phyloP scores from a whole-genome alignment of 2,113 vertebrate species.

The Mirza zaza region DNA sequence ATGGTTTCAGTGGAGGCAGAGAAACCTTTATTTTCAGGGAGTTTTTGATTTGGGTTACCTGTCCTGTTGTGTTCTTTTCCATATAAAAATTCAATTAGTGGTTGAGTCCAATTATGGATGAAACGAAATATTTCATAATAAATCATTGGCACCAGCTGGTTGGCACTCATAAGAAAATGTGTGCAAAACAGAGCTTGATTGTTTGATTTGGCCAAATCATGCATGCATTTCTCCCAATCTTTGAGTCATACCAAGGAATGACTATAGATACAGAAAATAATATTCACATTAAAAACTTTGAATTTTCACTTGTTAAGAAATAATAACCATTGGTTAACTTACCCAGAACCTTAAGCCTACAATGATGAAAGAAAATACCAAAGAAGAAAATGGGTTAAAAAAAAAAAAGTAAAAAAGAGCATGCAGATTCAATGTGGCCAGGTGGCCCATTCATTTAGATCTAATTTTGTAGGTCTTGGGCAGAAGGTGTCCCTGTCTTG shows the following conservation, averaged over 20 bases:
- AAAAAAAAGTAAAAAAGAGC: background rate
- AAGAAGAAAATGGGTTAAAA: background rate
- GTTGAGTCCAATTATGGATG: background rate
- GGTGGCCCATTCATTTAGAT: background rate
- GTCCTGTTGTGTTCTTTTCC: background rate
- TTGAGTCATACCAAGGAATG: background rate
- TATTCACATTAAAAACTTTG: background rate
- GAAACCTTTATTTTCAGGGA: background rate
- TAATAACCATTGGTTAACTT: background rate
- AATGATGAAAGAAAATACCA: background rate
- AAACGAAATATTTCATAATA: constrained; percentile 33
- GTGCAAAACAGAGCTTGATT: background rate
- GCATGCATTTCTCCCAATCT: background rate
- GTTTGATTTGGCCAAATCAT: background rate
- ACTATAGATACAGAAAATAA: background rate
- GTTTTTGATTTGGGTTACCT: constrained; percentile 39
- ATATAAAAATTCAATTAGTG: background rate
- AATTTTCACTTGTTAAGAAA: constrained; percentile 26
- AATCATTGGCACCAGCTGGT: background rate
- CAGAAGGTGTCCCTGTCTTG: background rate
- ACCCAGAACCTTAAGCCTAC: background rate
- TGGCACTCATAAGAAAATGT: background rate
- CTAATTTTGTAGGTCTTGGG: background rate
- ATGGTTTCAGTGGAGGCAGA: constrained; percentile 10
- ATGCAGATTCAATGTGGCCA: background rate